Evolutionary conservation across 2,888 invertebrate species (phyloP).

Genomic region (Orthosia gracilis): DNA sequence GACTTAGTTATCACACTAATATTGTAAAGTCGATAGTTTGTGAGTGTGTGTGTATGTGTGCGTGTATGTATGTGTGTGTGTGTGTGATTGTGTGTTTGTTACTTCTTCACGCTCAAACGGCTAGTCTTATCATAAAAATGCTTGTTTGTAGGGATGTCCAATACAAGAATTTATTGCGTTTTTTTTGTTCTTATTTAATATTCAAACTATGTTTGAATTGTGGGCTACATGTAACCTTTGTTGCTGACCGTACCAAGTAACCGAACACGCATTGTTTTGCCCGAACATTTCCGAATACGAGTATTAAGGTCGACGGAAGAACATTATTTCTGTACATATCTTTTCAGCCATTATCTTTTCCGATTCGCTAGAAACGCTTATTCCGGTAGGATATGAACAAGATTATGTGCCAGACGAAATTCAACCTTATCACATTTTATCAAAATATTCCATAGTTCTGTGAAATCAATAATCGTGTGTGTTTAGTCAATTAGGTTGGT

Average conservation of each 20-base stretch:
- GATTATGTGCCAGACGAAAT: constrained; percentile 53
- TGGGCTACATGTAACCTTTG: neutral
- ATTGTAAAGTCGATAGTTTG: no score
- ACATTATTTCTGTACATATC: constrained; percentile 84
- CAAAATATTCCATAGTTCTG: neutral
- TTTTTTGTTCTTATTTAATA: neutral
- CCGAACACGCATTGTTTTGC: constrained; percentile 71
- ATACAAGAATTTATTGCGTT: neutral
- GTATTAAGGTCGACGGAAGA: constrained; percentile 86
- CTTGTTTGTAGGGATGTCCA: neutral
- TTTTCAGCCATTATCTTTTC: constrained; percentile 87
- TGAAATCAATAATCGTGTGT: constrained; percentile 23
- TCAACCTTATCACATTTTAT: constrained; percentile 54
- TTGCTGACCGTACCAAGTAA: constrained; percentile 32
- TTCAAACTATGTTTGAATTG: neutral
- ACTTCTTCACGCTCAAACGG: no score
- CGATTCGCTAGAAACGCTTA: constrained; percentile 85
- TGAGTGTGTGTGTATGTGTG: no score
- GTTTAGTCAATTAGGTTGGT: constrained; percentile 21
- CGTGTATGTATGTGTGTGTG: no score
- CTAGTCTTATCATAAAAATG: neutral
- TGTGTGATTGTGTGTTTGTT: no score
- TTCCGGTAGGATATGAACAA: constrained; percentile 78
- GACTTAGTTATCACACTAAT: no score
- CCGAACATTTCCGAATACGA: constrained; percentile 79